phyloP scores from a whole-genome alignment of 2,113 vertebrate genomes.

The Entelurus aequoreus region DNA sequence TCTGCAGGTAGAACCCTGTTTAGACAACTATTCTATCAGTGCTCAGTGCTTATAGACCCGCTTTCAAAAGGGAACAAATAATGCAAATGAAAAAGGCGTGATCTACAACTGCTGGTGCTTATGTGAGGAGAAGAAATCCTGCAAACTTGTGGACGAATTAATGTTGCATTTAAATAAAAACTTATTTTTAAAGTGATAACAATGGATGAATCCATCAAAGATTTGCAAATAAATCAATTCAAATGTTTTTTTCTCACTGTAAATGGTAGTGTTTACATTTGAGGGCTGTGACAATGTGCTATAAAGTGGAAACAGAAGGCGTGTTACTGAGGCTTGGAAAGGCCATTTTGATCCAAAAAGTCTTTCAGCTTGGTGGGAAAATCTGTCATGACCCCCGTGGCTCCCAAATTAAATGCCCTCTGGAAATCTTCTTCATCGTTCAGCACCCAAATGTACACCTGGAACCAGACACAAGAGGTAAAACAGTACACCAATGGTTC shows the following conservation, averaged over 20 bases:
- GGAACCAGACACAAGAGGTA: slow-evolving; percentile 10
- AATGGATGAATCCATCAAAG: too few species aligned
- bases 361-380: slow-evolving; percentile 92
- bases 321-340: slow-evolving; percentile 45
- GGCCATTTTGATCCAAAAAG: slow-evolving; percentile 77
- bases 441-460: slow-evolving; percentile 97
- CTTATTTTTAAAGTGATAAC: too few species aligned
- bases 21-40: neutral
- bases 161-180: too few species aligned
- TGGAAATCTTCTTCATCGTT: slow-evolving; percentile 95
- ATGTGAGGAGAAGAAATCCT: neutral
- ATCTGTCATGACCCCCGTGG: slow-evolving; percentile 97
- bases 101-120: slow-evolving; percentile 5
- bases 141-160: too few species aligned
- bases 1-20: neutral
- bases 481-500: neutral
- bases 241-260: too few species aligned
- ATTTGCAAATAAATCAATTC: neutral
- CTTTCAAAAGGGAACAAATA: neutral
- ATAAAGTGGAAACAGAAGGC: neutral
- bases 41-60: neutral
- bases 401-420: slow-evolving; percentile 91
- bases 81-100: neutral
- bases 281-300: neutral
- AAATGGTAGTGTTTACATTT: neutral